Base-by-base conservation (phyloP, 2,888 invertebrate species). In the Trissolcus japonicus region DNA sequence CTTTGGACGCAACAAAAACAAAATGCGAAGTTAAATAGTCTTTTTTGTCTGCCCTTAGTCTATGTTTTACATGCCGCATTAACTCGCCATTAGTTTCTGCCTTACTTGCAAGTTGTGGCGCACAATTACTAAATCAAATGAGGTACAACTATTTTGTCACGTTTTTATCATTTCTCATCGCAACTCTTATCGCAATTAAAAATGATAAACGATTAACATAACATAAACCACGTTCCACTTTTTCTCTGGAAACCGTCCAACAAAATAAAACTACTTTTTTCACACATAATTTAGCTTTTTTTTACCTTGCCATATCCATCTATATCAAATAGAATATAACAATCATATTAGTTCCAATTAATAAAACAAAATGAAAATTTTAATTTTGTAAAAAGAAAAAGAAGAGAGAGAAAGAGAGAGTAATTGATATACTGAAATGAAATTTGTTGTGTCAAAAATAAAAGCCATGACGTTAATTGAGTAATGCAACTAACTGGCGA, bases 41-140 rank as follows among this genome's bases (percentile, higher is more conserved):
- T 71, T 71, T 71, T 71, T 71, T 63, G 57, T 46, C 35, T 35
- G 35, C 16, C 57, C 43, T 51, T 14, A 53, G 63, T 63, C 71
- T 71, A 71, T 71, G 63, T 71, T 71, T 71, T 71, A 71, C 63
- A 63, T 63, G 71, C 35, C 71, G 54, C 71, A 59, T 71, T 71
- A 71, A 59, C 63, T 71, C 71, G 57, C 63, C 71, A 59, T 71
- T 71, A 71, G 63, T 71, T 71, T 53, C 46, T 21, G 51, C 46
- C 53, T 35, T 35, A 62, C 63, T 53, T 53, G 25, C 50, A 71
- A 57, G 57, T 63, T 40, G 43, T 46, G 48, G n/a, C 43, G 16
- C 48, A 17, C 41, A 51, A 53, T 63, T 63, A 51, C 54, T 35
- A 35, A 35, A 35, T 35, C 35, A 35, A 14, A 40, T 41, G 14